Conservation (phyloP, 2,888 invertebrate species). For the Drosophila barbarae region DNA sequence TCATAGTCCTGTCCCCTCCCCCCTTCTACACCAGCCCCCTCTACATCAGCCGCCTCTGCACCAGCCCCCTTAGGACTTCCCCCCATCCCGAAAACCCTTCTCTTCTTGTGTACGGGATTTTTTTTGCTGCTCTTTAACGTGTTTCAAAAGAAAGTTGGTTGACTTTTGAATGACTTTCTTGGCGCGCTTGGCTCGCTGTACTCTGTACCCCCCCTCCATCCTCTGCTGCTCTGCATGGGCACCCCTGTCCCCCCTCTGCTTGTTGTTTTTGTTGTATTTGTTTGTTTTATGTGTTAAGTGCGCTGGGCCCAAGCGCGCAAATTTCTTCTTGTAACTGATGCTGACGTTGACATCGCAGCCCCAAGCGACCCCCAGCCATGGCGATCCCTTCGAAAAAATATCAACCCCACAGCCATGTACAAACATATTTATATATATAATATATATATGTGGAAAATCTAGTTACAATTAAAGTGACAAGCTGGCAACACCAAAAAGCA, state of each 20-base stretch:
- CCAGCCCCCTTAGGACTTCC: not conserved
- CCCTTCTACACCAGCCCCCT: not conserved
- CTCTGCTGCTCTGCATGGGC: not conserved
- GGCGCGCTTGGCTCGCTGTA: constrained; percentile 41
- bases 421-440: constrained; percentile 2
- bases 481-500: constrained; percentile 22
- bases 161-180: constrained; percentile 79
- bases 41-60: not conserved
- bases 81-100: constrained; percentile 5
- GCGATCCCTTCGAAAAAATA: constrained; percentile 22
- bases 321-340: constrained; percentile 55
- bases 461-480: constrained; percentile 62
- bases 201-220: not conserved
- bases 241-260: not conserved
- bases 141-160: constrained; percentile 78
- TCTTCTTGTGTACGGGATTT: constrained; percentile 27
- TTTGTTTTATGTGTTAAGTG: constrained; percentile 76
- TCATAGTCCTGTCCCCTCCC: constrained; percentile 22
- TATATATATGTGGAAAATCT: constrained; percentile 43
- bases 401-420: not conserved
- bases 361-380: constrained; percentile 22
- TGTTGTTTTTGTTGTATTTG: constrained; percentile 33
- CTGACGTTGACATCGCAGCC: constrained; percentile 56
- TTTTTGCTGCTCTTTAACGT: constrained; percentile 61
- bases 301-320: constrained; percentile 69